Evolutionary conservation across 2,113 vertebrate genomes (phyloP), one percentile per base, ranked within the genome.

Genomic region (Pangasianodon gigas): DNA sequence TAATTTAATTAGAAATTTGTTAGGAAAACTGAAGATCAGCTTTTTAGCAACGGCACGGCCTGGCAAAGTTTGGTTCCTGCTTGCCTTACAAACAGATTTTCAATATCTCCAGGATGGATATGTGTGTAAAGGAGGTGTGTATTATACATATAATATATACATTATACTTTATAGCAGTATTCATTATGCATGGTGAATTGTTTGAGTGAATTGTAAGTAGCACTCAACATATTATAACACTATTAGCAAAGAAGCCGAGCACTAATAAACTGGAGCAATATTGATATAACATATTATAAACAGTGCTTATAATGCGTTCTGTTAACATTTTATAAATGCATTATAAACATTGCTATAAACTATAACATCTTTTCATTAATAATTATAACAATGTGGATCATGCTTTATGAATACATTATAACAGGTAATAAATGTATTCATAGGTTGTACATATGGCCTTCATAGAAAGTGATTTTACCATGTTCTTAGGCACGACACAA

Each of bases 1-100:
- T 89, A 83, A 90, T 93, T 93, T 52, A 88, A 90, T 92, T 91
- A 88, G 82, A 88, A 74, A 84, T 69, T 41, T 54, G 90, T 89
- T 88, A 89, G 79, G 88, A 54, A 91, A 85, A 85, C 77, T 10
- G 41, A 85, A 80, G 79, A 88, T 74, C 51, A 48, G 58, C n/a
- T 87, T 77, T 41, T 65, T 62, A 56, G 21, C 41, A 26, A 77
- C 7, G 71, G 21, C 69, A 6, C 5, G 32, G 69, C 69, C 29
- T 18, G 32, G 69, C 16, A 0, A 19, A 32, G 16, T 46, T 24
- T 4, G 74, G 3, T 1, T 46, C 32, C 32, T 19, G 37, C 37
- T 19, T 41, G 37, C 1, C 18, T 41, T 74, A 18, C 0, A 71
- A 19, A 71, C 51, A 54, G 46, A 4, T 51, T 80, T 19, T n/a